These are phyloP conservation scores for Melanotaenia nigrans DNA, from an alignment of 2,797 vertebrate genomes.

Conservation along the genomic window DNA sequence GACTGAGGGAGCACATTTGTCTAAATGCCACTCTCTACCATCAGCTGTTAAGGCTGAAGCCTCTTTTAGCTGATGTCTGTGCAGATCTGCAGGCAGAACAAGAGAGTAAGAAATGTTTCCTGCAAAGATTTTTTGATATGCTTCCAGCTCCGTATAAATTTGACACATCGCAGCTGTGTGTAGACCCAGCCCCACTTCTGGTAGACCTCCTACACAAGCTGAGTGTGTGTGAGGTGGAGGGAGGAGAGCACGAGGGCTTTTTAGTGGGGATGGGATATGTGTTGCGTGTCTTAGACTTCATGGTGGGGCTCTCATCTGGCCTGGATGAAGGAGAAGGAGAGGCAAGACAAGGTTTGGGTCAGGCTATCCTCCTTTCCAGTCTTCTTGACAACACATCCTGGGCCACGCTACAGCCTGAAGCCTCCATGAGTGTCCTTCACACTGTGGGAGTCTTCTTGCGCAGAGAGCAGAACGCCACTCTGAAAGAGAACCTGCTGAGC, in stretches of 20 bases:
- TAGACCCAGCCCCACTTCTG: conserved; percentile 83
- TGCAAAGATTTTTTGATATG: conserved; percentile 87
- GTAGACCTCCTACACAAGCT: conserved; percentile 83
- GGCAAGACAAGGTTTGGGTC: conserved; percentile 84
- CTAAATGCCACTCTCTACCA: conserved; percentile 81
- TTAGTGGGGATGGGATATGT: conserved; percentile 84
- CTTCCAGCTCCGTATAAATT: conserved; percentile 83
- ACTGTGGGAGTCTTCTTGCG: conserved; percentile 87
- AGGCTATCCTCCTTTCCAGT: conserved; percentile 91
- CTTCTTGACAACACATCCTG: conserved; percentile 91
- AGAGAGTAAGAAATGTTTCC: conserved; percentile 82
- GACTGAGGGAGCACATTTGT: conserved; percentile 85
- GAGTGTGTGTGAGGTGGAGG: conserved; percentile 82
- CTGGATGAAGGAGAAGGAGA: conserved; percentile 84
- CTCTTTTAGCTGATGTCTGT: conserved; percentile 79
- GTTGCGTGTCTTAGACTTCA: conserved; percentile 86
- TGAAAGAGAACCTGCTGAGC: conserved; percentile 89
- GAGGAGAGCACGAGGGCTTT: conserved; percentile 82
- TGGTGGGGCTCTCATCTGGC: conserved; percentile 85
- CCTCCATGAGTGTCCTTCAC: conserved; percentile 84
- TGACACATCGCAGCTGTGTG: conserved; percentile 86
- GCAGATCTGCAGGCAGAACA: conserved; percentile 68
- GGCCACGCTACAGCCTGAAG: conserved; percentile 82
- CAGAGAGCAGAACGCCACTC: conserved; percentile 77
- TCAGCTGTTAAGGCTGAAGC: conserved; percentile 69